Conservation (phyloP, 53 echinoderm and acorn worm genomes). For the Glandiceps talaboti region DNA sequence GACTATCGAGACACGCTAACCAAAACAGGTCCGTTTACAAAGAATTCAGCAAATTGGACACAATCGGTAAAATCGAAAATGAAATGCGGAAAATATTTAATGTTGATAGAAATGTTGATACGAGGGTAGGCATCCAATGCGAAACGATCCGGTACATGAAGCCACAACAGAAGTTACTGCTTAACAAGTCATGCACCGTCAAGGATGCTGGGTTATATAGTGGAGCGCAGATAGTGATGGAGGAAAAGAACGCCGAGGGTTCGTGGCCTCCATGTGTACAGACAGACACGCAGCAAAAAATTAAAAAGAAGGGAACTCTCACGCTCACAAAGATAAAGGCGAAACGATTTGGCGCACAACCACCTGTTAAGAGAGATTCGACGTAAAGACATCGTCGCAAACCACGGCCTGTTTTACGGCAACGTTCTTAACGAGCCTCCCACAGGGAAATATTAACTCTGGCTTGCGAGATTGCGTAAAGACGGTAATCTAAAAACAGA, state of each 20-base stretch:
- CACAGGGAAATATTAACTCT: no score
- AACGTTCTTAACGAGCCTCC: no score
- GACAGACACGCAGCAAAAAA: no score
- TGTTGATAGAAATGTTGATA: not conserved
- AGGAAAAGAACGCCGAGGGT: not conserved
- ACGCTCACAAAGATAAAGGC: no score
- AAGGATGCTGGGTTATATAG: not conserved
- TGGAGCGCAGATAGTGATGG: not conserved
- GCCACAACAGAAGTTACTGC: not conserved
- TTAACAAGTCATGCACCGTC: not conserved
- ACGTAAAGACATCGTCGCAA: no score
- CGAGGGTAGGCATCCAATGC: not conserved
- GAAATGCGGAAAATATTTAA: not conserved
- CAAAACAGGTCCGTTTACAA: conserved; percentile 45
- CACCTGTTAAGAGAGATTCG: no score
- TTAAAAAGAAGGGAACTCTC: no score
- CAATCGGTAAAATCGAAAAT: conserved; percentile 48
- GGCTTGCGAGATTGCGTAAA: no score
- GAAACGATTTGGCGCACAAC: no score
- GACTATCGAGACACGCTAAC: conserved; percentile 60
- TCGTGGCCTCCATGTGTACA: no score
- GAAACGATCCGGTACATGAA: not conserved
- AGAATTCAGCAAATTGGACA: conserved; percentile 89
- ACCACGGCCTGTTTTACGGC: no score
- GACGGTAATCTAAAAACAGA: no score